A percentile compares a stretch with the other conserved stretches of the same genome.
Evolutionary conservation across 1,140 invertebrate species (phyloP).

Genomic region (Scylla paramamosain): DNA sequence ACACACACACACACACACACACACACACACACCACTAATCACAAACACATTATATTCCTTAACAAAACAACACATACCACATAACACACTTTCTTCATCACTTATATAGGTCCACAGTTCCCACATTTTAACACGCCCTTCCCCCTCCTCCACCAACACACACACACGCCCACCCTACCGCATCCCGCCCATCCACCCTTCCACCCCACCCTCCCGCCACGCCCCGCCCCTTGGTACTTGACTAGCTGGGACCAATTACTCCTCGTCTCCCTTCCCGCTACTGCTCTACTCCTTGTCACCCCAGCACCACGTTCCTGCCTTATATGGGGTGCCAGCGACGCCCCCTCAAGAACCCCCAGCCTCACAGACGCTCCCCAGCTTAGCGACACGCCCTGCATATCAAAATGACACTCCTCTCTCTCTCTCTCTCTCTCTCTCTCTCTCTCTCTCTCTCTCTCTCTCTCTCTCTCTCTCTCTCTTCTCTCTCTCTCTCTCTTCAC

Average conservation of each 20-base stretch:
- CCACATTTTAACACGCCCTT: too few species aligned
- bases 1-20: not conserved
- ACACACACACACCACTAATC: not conserved
- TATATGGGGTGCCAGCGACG: not conserved
- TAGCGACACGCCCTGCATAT: not conserved
- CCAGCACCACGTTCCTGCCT: not conserved
- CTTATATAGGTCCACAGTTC: too few species aligned
- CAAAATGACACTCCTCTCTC: not conserved
- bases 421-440: not conserved
- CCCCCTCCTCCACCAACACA: not conserved
- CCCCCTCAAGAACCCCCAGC: not conserved
- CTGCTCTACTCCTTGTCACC: not conserved
- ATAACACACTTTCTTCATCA: too few species aligned
- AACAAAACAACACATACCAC: not conserved
- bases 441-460: not conserved
- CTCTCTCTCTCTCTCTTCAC: not conserved
- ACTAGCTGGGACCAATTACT: not conserved
- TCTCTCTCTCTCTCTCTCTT: not conserved
- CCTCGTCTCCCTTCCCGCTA: not conserved
- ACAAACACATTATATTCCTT: not conserved
- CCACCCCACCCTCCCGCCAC: too few species aligned
- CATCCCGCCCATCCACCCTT: not conserved
- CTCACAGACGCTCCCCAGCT: not conserved
- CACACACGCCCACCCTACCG: not conserved
- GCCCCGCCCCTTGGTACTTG: too few species aligned